These are phyloP conservation scores for Paracentrotus lividus DNA, from an alignment of 53 echinoderm and acorn worm species.

Conservation along the genomic window DNA sequence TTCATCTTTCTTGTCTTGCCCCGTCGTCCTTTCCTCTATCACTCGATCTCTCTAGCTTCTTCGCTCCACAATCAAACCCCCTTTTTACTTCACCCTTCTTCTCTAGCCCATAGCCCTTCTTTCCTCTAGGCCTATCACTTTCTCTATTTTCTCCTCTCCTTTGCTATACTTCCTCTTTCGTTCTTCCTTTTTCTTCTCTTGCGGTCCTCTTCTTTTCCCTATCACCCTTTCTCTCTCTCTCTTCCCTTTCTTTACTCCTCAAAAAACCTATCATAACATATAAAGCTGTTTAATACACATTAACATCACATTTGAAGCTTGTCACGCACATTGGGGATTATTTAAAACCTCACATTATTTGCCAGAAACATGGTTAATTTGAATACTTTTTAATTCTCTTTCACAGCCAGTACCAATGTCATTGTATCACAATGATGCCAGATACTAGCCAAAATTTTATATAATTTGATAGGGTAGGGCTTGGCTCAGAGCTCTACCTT, in stretches of 20 bases:
- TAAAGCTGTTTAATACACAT: background rate
- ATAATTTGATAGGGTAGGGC: background rate
- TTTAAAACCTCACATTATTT: background rate
- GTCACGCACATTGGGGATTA: background rate
- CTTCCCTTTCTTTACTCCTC: background rate
- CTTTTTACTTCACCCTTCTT: background rate
- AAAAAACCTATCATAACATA: too few relatives aligned
- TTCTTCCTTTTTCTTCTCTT: background rate
- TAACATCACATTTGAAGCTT: background rate
- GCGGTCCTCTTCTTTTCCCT: background rate
- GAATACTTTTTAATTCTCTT: background rate
- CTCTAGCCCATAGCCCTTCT: background rate
- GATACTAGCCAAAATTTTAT: background rate
- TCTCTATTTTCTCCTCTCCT: background rate
- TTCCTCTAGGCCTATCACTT: background rate
- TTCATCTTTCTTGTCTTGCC: background rate
- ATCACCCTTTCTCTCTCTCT: background rate
- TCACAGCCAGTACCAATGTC: background rate
- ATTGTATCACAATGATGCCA: background rate
- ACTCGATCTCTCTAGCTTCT: background rate
- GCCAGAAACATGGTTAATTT: background rate
- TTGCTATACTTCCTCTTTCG: background rate
- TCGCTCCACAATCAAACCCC: background rate
- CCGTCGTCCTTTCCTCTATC: background rate
- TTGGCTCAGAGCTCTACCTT: background rate